Evolutionary conservation across 2,888 invertebrate species (phyloP).

Genomic region (Callinectes sapidus): DNA sequence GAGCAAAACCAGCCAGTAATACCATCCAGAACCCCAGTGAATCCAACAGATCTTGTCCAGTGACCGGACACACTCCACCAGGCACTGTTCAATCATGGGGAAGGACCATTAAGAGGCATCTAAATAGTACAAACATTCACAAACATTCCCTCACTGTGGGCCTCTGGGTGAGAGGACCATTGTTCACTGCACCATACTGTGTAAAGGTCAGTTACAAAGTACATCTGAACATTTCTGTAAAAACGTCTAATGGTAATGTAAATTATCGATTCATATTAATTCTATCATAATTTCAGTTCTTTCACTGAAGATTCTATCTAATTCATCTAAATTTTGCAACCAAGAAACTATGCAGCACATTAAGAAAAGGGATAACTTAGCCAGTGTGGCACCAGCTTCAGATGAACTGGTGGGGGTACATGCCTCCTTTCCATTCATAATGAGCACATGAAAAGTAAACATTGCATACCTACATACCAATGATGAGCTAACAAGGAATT

Average conservation of each 20-base stretch:
- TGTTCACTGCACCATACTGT: no score
- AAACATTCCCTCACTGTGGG: no score
- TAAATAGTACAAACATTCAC: no score
- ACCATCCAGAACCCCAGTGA: no score
- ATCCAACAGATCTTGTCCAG: no score
- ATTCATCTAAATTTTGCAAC: not conserved
- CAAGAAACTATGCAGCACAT: not conserved
- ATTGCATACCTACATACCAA: not conserved
- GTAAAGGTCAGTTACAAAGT: no score
- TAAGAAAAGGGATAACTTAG: not conserved
- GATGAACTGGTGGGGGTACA: not conserved
- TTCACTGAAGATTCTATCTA: not conserved
- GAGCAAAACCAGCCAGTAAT: no score
- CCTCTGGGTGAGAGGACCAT: no score
- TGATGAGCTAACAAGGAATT: not conserved
- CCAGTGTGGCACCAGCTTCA: not conserved
- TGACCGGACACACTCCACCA: no score
- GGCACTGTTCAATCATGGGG: no score
- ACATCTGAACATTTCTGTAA: no score
- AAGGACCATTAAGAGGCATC: no score
- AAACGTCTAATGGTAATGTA: not conserved
- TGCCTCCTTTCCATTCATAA: not conserved
- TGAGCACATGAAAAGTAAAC: not conserved
- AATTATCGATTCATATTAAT: not conserved
- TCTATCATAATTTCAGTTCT: not conserved